These are phyloP conservation scores for Silurus meridionalis DNA, from an alignment of 2,113 vertebrate genomes.

Conservation along the genomic window DNA sequence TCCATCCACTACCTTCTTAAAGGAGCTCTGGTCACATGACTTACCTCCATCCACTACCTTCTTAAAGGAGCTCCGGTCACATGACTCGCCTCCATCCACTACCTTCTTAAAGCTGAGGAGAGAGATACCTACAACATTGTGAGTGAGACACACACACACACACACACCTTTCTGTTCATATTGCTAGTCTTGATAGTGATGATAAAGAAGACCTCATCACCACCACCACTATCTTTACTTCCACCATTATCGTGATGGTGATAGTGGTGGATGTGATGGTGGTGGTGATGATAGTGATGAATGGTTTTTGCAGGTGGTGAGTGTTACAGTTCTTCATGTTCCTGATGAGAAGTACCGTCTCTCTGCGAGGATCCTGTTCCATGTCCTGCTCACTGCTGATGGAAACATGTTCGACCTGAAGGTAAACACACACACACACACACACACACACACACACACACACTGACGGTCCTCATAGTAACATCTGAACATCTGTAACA, in stretches of 20 bases:
- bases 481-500: neutral
- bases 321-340: conserved; percentile 86
- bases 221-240: neutral
- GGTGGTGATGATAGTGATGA: neutral
- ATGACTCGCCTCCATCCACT: no score
- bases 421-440: conserved; percentile 68
- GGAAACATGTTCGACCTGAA: conserved; percentile 91
- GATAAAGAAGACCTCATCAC: neutral
- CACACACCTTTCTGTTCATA: neutral
- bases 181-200: neutral
- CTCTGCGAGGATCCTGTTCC: conserved; percentile 85
- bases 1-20: no score
- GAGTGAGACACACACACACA: conserved; percentile 70
- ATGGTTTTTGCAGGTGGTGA: conserved; percentile 77
- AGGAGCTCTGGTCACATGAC: no score
- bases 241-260: neutral
- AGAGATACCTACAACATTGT: conserved; percentile 85
- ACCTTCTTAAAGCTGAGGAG: conserved; percentile 61
- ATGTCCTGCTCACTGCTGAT: conserved; percentile 87
- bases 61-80: no score
- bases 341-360: conserved; percentile 87
- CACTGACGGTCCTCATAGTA: neutral
- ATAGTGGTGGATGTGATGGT: neutral
- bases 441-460: neutral
- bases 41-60: no score